Conservation (phyloP, 2,797 vertebrate species). For the Molossus alvarezi region DNA sequence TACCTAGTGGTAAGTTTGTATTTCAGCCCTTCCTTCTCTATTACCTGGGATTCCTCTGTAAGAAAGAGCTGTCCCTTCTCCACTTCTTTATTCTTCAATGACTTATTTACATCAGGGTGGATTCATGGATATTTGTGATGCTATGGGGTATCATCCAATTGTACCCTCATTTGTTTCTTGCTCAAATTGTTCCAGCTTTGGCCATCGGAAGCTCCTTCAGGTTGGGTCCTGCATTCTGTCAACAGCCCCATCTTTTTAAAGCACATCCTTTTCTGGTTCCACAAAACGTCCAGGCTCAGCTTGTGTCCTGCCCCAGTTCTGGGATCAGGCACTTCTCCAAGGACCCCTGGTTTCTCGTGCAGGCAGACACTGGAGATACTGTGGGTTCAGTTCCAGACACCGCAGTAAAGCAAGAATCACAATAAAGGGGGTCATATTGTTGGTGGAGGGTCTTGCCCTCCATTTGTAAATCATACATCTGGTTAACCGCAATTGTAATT, state of each 20-base stretch:
- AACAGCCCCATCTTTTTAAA: background rate
- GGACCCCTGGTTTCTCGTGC: background rate
- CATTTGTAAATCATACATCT: background rate
- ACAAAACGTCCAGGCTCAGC: background rate
- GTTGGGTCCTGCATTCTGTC: background rate
- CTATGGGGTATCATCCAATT: no score
- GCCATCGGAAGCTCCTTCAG: rapidly evolving
- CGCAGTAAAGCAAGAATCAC: background rate
- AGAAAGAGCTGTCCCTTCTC: background rate
- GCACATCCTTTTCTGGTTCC: background rate
- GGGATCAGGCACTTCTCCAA: background rate
- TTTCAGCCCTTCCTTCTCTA: background rate
- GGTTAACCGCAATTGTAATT: background rate
- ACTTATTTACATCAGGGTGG: background rate
- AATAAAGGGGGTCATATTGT: background rate
- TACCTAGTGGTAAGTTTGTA: background rate
- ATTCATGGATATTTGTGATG: rapidly evolving
- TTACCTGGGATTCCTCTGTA: background rate
- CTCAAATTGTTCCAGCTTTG: background rate
- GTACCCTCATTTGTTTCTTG: background rate
- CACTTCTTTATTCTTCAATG: no score
- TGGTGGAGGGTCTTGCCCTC: background rate
- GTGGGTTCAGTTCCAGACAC: background rate
- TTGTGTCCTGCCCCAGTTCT: rapidly evolving
- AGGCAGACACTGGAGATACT: background rate